phyloP scores from a whole-genome alignment of 2,888 invertebrate species.

The Aporophyla nigra region DNA sequence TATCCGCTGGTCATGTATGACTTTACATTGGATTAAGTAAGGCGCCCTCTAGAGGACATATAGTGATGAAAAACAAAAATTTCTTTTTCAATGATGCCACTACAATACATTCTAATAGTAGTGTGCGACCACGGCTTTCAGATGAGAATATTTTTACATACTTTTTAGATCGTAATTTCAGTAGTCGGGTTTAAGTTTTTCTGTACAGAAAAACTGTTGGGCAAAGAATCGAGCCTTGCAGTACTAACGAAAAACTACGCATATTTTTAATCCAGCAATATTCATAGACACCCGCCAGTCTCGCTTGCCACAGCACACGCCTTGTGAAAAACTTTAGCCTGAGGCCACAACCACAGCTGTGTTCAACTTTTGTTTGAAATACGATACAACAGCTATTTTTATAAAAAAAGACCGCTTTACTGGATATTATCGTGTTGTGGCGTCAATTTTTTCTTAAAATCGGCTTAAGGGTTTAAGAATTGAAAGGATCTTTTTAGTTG shows the following conservation, averaged over 20 bases:
- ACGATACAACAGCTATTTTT: slow-evolving; percentile 58
- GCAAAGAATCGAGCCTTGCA: slow-evolving; percentile 15
- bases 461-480: slow-evolving; percentile 26
- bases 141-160: too few species aligned
- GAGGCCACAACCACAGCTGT: slow-evolving; percentile 54
- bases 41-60: too few species aligned
- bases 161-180: too few species aligned
- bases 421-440: slow-evolving; percentile 39
- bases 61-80: too few species aligned
- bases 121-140: too few species aligned
- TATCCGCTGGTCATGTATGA: too few species aligned
- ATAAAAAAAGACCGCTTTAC: slow-evolving; percentile 33
- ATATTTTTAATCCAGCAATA: slow-evolving; percentile 31
- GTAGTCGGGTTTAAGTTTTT: not conserved
- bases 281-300: slow-evolving; percentile 37
- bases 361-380: slow-evolving; percentile 62
- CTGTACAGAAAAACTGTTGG: not conserved
- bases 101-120: too few species aligned
- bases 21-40: too few species aligned
- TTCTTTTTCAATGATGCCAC: too few species aligned
- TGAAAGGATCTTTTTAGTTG: not conserved
- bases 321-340: slow-evolving; percentile 60
- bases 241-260: slow-evolving; percentile 16
- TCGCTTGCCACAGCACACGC: slow-evolving; percentile 45
- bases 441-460: slow-evolving; percentile 27